These are phyloP conservation scores for Acipenser oxyrinchus DNA, from an alignment of 2,797 vertebrate species.

Conservation along the genomic window DNA sequence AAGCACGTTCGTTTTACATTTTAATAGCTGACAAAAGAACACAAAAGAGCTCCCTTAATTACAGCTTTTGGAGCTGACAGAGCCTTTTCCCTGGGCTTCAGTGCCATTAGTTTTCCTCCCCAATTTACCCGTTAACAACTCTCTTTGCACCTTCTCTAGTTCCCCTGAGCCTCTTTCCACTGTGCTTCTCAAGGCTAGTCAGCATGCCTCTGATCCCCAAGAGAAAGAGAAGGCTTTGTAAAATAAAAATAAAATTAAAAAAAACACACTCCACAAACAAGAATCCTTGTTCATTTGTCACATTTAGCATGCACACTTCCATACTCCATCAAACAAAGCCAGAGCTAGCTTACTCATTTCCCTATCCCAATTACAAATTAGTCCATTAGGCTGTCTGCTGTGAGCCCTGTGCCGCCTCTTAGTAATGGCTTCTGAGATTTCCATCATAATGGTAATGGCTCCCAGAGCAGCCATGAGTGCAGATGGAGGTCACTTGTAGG, in stretches of 20 bases:
- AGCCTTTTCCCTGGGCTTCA: constrained; percentile 59
- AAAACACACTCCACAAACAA: constrained; percentile 71
- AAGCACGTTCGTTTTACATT: constrained; percentile 41
- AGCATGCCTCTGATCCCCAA: constrained; percentile 59
- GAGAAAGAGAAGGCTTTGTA: constrained; percentile 64
- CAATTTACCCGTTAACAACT: constrained; percentile 67
- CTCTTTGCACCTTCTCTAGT: constrained; percentile 51
- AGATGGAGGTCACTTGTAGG: constrained; percentile 98
- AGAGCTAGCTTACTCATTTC: constrained; percentile 87
- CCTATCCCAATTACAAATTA: constrained; percentile 99
- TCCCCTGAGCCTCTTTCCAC: too few relatives aligned
- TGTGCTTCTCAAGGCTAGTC: constrained; percentile 59
- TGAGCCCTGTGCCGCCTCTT: constrained; percentile 93
- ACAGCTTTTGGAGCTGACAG: constrained; percentile 58
- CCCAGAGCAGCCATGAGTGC: constrained; percentile 97
- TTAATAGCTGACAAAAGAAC: constrained; percentile 56
- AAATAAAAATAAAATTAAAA: too few relatives aligned
- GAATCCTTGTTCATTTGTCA: constrained; percentile 85
- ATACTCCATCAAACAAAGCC: constrained; percentile 84
- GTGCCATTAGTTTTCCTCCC: constrained; percentile 64
- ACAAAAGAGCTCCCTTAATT: constrained; percentile 66
- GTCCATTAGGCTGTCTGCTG: constrained; percentile 99
- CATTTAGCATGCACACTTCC: constrained; percentile 80
- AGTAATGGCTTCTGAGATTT: constrained; percentile 99
- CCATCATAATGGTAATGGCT: constrained; percentile 99